Evolutionary conservation across 1,140 invertebrate genomes (phyloP).

Genomic region (Archivesica marissinica): DNA sequence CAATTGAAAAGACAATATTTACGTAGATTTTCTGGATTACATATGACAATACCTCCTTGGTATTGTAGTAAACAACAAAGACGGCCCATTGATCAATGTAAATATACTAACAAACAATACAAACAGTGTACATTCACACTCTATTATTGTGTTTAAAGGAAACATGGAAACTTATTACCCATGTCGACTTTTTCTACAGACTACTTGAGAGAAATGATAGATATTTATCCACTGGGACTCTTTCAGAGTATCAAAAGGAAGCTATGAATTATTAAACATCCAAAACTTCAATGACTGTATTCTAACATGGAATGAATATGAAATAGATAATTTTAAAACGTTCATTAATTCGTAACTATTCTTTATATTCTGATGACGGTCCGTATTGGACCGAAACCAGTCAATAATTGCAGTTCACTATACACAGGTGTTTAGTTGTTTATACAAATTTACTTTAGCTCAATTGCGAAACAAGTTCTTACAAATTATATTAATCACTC

Average conservation of each 20-base stretch:
- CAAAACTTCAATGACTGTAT: no score
- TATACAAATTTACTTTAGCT: no score
- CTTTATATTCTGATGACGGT: no score
- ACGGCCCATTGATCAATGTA: slow-evolving; percentile 13
- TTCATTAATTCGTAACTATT: neutral
- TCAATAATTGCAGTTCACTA: no score
- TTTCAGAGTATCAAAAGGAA: neutral
- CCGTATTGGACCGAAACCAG: no score
- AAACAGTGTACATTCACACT: slow-evolving; percentile 32
- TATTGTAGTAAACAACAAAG: slow-evolving; percentile 2
- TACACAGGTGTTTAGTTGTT: no score
- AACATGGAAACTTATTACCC: neutral
- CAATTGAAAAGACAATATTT: slow-evolving; percentile 50
- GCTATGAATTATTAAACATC: neutral
- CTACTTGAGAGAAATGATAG: neutral
- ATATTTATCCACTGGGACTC: slow-evolving; percentile 8
- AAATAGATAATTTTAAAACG: neutral
- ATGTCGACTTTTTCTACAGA: neutral
- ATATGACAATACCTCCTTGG: slow-evolving; percentile 19
- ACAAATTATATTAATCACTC: no score
- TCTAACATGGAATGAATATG: neutral
- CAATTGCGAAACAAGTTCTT: no score
- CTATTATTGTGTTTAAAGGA: slow-evolving; percentile 18
- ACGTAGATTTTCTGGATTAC: slow-evolving; percentile 56
- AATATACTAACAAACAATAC: slow-evolving; percentile 21